These are phyloP conservation scores for Periophthalmus magnuspinnatus DNA, from an alignment of 2,797 vertebrate species.

Conservation along the genomic window DNA sequence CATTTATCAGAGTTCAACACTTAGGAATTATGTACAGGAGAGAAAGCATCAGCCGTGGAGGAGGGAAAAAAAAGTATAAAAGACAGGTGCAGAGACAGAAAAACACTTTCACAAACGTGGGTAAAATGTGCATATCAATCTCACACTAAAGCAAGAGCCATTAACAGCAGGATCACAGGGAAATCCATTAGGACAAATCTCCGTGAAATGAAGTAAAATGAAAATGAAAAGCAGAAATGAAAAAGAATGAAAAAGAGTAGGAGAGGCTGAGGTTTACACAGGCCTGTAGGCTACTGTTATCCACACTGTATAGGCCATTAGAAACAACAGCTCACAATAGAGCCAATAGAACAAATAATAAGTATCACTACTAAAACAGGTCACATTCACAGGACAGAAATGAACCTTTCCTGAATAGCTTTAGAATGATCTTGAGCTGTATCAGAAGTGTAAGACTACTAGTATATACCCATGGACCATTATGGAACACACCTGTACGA, in stretches of 20 bases:
- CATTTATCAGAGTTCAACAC: constrained; percentile 66
- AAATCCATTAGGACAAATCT: constrained; percentile 76
- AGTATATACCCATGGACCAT: no score
- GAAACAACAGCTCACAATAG: constrained; percentile 48
- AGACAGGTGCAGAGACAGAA: constrained; percentile 31
- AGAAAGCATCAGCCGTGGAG: constrained; percentile 21
- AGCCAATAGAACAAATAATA: constrained; percentile 38
- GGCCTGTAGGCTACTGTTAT: constrained; percentile 51
- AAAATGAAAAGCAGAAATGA: constrained; percentile 60
- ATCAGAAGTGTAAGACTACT: no score
- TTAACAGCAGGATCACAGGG: constrained; percentile 62
- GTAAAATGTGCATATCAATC: constrained; percentile 12
- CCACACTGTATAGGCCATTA: constrained; percentile 54
- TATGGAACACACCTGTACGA: no score
- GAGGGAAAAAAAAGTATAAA: constrained; percentile 15
- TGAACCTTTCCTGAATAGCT: no score
- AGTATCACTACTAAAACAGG: no score
- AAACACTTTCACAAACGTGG: not conserved
- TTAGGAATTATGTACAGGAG: constrained; percentile 68
- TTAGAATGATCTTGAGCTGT: no score
- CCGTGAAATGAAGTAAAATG: constrained; percentile 70
- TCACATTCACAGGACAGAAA: no score
- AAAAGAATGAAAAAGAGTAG: constrained; percentile 50
- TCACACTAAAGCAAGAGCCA: constrained; percentile 47
- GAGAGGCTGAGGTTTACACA: constrained; percentile 35